A percentile compares a stretch with the other conserved stretches of the same genome.
Conservation (phyloP, 2,888 invertebrate species). For the Rhamphomyia laevipes region DNA sequence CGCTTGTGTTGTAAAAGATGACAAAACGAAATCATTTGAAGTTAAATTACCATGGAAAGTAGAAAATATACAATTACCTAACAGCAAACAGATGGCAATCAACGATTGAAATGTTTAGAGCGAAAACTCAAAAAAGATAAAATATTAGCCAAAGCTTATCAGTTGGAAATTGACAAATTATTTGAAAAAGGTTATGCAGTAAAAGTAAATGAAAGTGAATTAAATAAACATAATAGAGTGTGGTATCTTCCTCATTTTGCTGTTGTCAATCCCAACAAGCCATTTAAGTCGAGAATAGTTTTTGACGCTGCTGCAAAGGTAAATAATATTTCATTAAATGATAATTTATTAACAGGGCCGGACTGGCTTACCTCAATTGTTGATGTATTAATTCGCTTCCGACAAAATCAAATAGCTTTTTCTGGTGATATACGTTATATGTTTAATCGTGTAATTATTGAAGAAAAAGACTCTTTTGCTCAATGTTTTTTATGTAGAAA, state of each 20-base stretch:
- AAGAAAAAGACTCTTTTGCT: too few relatives aligned
- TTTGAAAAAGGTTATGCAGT: too few relatives aligned
- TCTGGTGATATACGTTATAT: too few relatives aligned
- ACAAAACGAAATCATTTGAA: too few relatives aligned
- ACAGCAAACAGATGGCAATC: slow-evolving; percentile 8
- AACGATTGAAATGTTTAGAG: slow-evolving; percentile 10
- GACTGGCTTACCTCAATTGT: slow-evolving; percentile 13
- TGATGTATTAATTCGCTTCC: slow-evolving; percentile 14
- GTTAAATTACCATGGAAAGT: slow-evolving; percentile 12
- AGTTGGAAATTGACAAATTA: slow-evolving; percentile 8
- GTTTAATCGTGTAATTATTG: too few relatives aligned
- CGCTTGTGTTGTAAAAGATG: too few relatives aligned
- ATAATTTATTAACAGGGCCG: slow-evolving; percentile 15
- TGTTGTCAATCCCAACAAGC: slow-evolving; percentile 17
- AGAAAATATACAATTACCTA: slow-evolving; percentile 4
- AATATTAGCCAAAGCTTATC: slow-evolving; percentile 9
- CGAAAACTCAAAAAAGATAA: slow-evolving; percentile 12
- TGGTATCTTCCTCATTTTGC: slow-evolving; percentile 19
- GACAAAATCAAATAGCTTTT: slow-evolving; percentile 12
- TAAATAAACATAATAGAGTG: too few relatives aligned
- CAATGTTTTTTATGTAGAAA: too few relatives aligned
- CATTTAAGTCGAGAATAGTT: slow-evolving; percentile 18
- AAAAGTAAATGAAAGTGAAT: too few relatives aligned
- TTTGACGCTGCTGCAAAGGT: slow-evolving; percentile 20
- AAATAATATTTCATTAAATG: too few relatives aligned